These are phyloP conservation scores for Picathartes gymnocephalus DNA, from an alignment of 2,113 vertebrate genomes.

Conservation along the genomic window DNA sequence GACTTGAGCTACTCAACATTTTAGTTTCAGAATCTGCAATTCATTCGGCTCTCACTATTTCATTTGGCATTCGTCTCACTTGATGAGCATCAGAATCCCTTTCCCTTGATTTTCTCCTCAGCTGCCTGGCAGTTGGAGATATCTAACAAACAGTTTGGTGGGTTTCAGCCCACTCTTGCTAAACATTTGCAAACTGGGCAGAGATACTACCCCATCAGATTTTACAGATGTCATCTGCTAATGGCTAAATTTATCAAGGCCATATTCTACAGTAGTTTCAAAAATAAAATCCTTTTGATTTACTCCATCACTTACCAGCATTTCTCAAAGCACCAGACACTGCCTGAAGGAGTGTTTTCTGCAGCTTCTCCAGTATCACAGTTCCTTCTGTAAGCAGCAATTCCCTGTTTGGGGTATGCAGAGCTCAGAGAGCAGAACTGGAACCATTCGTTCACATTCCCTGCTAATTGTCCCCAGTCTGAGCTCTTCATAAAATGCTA, in stretches of 20 bases:
- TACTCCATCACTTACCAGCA: not conserved
- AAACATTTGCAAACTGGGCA: not conserved
- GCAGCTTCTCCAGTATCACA: not conserved
- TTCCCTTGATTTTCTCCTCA: not conserved
- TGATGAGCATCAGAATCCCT: not conserved
- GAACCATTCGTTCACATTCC: not conserved
- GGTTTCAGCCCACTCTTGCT: not conserved
- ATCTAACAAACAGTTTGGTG: not conserved
- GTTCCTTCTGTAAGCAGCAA: not conserved
- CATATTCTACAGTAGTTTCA: rapidly evolving
- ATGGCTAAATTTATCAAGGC: not conserved
- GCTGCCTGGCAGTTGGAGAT: not conserved
- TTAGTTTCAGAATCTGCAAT: not conserved
- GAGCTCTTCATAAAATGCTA: not conserved
- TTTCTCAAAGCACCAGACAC: not conserved
- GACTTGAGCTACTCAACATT: not conserved
- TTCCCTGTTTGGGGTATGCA: not conserved
- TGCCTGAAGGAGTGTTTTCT: not conserved
- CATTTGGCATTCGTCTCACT: not conserved
- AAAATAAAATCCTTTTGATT: not conserved
- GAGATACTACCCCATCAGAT: not conserved
- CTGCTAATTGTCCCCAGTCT: not conserved
- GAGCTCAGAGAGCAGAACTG: not conserved
- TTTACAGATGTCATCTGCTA: not conserved
- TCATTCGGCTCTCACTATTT: not conserved